Conservation (phyloP, 2,888 invertebrate genomes). For the Papilio demoleus region DNA sequence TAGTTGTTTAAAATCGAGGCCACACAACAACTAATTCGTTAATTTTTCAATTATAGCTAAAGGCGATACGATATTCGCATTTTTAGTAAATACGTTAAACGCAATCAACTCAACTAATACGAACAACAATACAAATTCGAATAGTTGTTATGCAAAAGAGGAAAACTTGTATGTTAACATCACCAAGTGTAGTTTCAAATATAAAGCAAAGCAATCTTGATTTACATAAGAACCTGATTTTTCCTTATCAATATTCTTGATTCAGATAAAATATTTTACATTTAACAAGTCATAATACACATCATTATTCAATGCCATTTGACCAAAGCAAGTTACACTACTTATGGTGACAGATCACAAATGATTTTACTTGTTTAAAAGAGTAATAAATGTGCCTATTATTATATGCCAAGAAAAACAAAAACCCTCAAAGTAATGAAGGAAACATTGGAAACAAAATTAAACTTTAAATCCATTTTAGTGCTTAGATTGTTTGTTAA, state of each 20-base stretch:
- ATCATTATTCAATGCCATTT: not conserved
- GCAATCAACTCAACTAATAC: too few species aligned
- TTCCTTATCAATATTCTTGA: conserved; percentile 18
- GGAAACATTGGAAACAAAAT: not conserved
- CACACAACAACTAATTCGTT: too few species aligned
- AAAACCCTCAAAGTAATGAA: not conserved
- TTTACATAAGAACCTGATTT: conserved; percentile 18
- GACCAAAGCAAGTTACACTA: not conserved
- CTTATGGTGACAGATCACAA: not conserved
- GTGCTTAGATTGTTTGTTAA: not conserved
- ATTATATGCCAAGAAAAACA: not conserved
- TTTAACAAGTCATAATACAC: not conserved
- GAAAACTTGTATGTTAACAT: not conserved
- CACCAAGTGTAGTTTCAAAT: not conserved
- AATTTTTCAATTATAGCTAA: too few species aligned
- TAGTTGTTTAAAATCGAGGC: too few species aligned
- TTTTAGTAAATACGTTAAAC: not conserved
- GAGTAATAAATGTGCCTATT: not conserved
- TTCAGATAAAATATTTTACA: conserved; percentile 12
- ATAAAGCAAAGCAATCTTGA: conserved; percentile 8
- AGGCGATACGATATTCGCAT: too few species aligned
- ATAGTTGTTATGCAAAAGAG: not conserved
- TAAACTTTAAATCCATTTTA: not conserved
- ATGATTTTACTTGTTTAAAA: not conserved
- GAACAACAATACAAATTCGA: not conserved